A percentile compares a stretch with the other conserved stretches of the same genome.
Evolutionary conservation across 2,888 invertebrate genomes (phyloP).

Genomic region (Eutolmus rufibarbis): DNA sequence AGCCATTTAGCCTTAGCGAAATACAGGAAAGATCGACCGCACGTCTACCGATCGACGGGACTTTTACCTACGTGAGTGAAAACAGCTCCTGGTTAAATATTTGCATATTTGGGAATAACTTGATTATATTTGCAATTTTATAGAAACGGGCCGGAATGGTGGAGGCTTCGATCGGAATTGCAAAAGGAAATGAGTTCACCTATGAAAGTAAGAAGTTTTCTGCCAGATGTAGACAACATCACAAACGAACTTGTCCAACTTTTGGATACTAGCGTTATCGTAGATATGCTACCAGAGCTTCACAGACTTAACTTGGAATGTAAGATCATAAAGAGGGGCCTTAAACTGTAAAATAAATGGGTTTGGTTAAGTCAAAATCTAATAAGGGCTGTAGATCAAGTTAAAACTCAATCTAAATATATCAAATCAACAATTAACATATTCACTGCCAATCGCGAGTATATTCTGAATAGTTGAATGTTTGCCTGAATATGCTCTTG

Average conservation of each 20-base stretch:
- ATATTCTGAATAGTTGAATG: no score
- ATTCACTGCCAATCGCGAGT: no score
- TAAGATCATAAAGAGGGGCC: slow-evolving; percentile 60
- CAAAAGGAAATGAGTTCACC: slow-evolving; percentile 82
- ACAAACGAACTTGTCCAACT: slow-evolving; percentile 71
- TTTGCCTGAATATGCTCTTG: no score
- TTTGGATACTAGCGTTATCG: slow-evolving; percentile 60
- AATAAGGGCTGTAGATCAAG: background rate
- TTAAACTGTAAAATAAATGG: background rate
- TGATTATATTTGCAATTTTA: slow-evolving; percentile 50
- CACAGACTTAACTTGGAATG: slow-evolving; percentile 81
- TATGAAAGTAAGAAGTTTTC: slow-evolving; percentile 71
- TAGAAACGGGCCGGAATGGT: slow-evolving; percentile 87
- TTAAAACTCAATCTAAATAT: background rate
- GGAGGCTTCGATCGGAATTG: slow-evolving; percentile 76
- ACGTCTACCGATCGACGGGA: slow-evolving; percentile 82
- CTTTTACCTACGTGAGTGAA: slow-evolving; percentile 79
- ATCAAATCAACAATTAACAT: no score
- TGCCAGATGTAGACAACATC: slow-evolving; percentile 71
- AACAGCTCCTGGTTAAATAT: background rate
- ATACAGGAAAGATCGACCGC: slow-evolving; percentile 75
- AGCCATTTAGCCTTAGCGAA: slow-evolving; percentile 83
- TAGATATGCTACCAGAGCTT: slow-evolving; percentile 74
- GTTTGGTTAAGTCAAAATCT: background rate
- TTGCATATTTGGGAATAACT: slow-evolving; percentile 27